A percentile compares a stretch with the other conserved stretches of the same genome.
Conservation (phyloP, 2,888 invertebrate species). For the Acronicta leporina region DNA sequence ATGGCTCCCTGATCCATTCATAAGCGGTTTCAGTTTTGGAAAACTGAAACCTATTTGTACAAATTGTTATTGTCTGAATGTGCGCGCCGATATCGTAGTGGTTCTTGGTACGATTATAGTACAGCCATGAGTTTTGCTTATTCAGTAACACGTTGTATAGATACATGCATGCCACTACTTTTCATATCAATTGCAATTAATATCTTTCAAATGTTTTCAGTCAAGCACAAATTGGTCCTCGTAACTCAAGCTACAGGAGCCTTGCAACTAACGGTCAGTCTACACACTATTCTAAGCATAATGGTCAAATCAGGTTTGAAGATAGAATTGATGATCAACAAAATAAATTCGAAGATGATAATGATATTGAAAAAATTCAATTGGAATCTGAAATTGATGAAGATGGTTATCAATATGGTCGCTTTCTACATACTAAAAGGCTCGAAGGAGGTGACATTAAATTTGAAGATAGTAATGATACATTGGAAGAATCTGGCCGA, state of each 20-base stretch:
- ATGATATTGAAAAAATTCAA: constrained; percentile 3
- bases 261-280: constrained; percentile 49
- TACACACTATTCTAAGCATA: constrained; percentile 25
- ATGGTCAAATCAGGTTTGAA: constrained; percentile 43
- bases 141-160: too few species aligned
- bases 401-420: constrained; percentile 26
- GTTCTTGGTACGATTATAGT: too few species aligned
- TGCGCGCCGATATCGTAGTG: too few species aligned
- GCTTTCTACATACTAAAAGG: not conserved
- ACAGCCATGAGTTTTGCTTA: too few species aligned
- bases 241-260: constrained; percentile 48
- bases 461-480: constrained; percentile 52
- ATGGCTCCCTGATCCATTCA: too few species aligned
- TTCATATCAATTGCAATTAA: too few species aligned
- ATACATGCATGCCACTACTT: too few species aligned
- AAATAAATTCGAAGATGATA: constrained; percentile 35
- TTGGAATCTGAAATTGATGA: constrained; percentile 10
- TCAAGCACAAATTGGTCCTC: constrained; percentile 4
- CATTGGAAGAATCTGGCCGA: constrained; percentile 1
- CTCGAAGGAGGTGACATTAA: constrained; percentile 23
- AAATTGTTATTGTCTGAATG: too few species aligned
- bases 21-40: too few species aligned
- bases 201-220: constrained; percentile 8
- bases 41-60: too few species aligned
- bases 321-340: constrained; percentile 18